Evolutionary conservation across 2,797 vertebrate species (phyloP).

Genomic region (Triplophysa bombifrons): DNA sequence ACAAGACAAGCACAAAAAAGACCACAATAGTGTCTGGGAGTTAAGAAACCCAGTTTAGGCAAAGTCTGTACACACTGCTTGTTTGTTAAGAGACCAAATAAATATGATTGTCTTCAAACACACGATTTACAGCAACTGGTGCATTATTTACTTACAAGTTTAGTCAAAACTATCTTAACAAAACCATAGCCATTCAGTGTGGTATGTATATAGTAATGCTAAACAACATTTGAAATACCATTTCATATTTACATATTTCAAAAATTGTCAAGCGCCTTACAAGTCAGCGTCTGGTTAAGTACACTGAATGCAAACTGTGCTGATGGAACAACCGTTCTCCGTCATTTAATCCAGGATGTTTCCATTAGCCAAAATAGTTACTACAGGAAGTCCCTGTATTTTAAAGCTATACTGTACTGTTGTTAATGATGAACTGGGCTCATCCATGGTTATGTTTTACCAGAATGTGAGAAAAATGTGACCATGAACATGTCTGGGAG

Average conservation of each 20-base stretch:
- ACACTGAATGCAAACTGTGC: slow-evolving; percentile 17
- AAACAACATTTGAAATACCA: not conserved
- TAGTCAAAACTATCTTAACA: not conserved
- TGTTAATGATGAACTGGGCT: slow-evolving; percentile 12
- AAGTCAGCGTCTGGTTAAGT: slow-evolving; percentile 3
- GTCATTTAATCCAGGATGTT: slow-evolving; percentile 71
- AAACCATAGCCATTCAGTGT: not conserved
- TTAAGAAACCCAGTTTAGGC: not conserved
- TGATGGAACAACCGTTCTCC: slow-evolving; percentile 60
- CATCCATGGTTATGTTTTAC: slow-evolving; percentile 4
- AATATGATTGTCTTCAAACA: not conserved
- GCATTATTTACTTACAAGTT: not conserved
- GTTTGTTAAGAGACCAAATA: not conserved
- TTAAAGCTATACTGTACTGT: not conserved
- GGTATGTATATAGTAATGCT: not conserved
- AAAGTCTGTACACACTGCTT: not conserved
- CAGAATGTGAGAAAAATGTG: slow-evolving; percentile 28
- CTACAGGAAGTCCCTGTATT: slow-evolving; percentile 5
- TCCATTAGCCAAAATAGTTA: slow-evolving; percentile 67
- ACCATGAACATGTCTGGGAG: slow-evolving; percentile 20
- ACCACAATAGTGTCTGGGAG: not conserved
- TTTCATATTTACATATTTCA: not conserved
- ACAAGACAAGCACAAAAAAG: slow-evolving; percentile 15
- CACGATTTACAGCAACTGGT: not conserved
- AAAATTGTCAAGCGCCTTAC: not conserved